Percentiles rank a stretch among this genome's conserved stretches.
Evolutionary conservation across 2,797 vertebrate species (phyloP).

Genomic region (Calcarius lapponicus): DNA sequence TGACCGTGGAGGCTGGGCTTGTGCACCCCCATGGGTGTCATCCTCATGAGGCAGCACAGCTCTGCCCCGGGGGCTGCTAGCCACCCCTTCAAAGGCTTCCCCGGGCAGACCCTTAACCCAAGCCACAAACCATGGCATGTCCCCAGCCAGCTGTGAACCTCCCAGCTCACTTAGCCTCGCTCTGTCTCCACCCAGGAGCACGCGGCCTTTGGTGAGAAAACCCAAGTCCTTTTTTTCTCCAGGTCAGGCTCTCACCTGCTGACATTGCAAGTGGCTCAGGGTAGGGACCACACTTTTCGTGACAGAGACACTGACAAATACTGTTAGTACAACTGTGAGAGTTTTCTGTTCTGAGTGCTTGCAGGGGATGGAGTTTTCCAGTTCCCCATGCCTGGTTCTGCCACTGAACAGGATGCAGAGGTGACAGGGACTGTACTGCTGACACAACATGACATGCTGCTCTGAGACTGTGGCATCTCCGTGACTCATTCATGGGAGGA

Average conservation of each 20-base stretch:
- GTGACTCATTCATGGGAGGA: not conserved
- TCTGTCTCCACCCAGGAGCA: not conserved
- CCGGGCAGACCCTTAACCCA: not conserved
- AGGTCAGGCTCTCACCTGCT: not conserved
- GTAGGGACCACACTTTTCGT: not conserved
- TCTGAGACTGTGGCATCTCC: fast-evolving
- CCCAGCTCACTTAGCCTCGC: not conserved
- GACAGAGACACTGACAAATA: not conserved
- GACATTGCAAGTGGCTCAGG: not conserved
- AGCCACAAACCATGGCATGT: fast-evolving
- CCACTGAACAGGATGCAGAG: not conserved
- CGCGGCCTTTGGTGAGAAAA: fast-evolving
- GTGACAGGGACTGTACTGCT: not conserved
- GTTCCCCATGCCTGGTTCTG: not conserved
- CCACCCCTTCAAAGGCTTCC: not conserved
- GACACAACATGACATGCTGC: fast-evolving
- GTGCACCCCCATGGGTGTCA: not conserved
- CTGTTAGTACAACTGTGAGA: not conserved
- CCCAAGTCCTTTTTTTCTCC: not conserved
- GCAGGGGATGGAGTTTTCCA: not conserved
- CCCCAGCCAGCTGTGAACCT: not conserved
- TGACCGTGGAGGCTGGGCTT: fast-evolving
- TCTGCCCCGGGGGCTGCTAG: fast-evolving
- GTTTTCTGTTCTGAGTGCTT: fast-evolving
- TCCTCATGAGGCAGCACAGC: fast-evolving